Evolutionary conservation across 2,113 vertebrate genomes (phyloP).

Genomic region (Hypocryptadius cinnamomeus): DNA sequence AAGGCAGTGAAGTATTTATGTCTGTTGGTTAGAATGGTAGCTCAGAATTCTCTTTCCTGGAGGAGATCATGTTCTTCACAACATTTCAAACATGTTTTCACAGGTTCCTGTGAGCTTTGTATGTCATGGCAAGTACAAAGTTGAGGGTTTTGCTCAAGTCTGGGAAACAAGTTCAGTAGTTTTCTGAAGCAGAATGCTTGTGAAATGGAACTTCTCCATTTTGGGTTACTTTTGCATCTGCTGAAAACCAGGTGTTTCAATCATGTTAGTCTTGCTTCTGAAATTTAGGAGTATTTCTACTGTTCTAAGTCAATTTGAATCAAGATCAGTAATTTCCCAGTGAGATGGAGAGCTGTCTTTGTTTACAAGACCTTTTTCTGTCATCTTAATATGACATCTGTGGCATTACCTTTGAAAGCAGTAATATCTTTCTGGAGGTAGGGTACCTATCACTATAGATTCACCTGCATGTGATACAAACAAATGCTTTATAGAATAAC

Average conservation of each 20-base stretch:
- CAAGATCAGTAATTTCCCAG: background rate
- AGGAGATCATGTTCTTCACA: background rate
- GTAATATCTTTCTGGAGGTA: background rate
- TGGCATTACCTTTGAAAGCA: background rate
- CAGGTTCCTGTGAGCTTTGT: background rate
- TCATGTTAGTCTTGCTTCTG: background rate
- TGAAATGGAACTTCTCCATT: background rate
- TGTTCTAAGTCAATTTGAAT: background rate
- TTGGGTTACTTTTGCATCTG: background rate
- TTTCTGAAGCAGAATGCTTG: background rate
- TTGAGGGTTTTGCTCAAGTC: background rate
- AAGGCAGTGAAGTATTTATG: background rate
- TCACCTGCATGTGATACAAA: background rate
- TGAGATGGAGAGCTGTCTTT: background rate
- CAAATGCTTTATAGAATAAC: background rate
- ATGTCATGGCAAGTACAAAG: background rate
- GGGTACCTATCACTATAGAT: background rate
- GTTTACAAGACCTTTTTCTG: background rate
- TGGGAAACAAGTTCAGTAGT: background rate
- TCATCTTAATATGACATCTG: background rate
- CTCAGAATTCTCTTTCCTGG: background rate
- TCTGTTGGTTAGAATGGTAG: background rate
- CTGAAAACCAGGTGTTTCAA: background rate
- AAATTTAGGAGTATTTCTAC: background rate
- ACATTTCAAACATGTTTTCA: background rate